Base-by-base conservation (phyloP, 2,888 invertebrate genomes). In the Mechanitis mazaeus region DNA sequence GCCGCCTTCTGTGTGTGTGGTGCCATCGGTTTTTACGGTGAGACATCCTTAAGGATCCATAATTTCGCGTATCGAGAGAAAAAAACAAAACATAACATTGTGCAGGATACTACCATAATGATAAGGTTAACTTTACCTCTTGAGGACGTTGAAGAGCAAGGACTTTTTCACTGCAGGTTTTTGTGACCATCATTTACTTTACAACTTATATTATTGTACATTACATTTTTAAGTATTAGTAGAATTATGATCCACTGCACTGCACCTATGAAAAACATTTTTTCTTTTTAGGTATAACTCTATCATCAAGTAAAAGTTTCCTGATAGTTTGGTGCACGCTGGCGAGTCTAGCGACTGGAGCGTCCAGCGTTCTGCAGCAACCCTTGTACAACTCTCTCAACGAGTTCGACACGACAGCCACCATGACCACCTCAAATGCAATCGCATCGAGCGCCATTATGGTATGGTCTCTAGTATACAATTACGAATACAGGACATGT, bases 1-100 rank as follows among this genome's bases (percentile, higher is more conserved):
- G 81, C 83, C 1, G 74, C 78, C 1, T 85, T 92, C 71, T 91
- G 92, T 64, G 79, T 91, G 58, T 75, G 87, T 33, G 92, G 92
- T 31, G 88, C 91, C 9, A 64, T 88, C 45, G 92, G 92, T 55
- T 92, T 92, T 74, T 91, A 91, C 66, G 90, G 93, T 92, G 79
- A 87, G 85, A 54, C 9, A 42, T 42, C 9, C 42, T 42, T 42
- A 42, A 42, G 11, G 42, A 42, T 42, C 6, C 42, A 42, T 42
- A 1, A 0, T 42, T 9, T 9, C 9, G 9, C 42, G 42, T 7
- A 5, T 35, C 2, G 6, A 35, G 6, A 35, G 4, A 35, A 35
- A 6, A 35, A 5, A 35, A 20, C 20, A 20, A 20, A 20, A 20
- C 20, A 20, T 20, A 20, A 20, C 20, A 20, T 20, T 20, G 20